Percentiles rank a stretch among this genome's conserved stretches.
These are phyloP conservation scores for Mormyrops boulengeri DNA, from an alignment of 2,797 vertebrate genomes.

Conservation along the genomic window DNA sequence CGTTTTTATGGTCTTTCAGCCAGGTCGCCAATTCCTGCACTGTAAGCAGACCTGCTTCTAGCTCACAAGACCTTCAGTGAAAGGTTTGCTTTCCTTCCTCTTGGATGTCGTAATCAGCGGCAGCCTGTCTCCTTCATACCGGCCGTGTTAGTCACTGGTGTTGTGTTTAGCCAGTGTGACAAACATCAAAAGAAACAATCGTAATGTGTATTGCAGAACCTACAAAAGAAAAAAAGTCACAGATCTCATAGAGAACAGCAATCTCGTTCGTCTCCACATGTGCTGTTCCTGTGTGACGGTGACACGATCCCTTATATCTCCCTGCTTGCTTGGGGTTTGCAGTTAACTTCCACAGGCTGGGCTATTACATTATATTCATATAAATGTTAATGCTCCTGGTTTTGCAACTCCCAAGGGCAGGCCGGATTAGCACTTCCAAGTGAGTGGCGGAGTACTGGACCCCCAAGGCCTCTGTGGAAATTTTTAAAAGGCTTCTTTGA, in stretches of 20 bases:
- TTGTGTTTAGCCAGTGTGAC: conserved; percentile 11
- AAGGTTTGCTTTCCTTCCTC: neutral
- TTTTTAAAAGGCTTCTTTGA: conserved; percentile 34
- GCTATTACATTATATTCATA: conserved; percentile 15
- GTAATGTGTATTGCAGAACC: conserved; percentile 23
- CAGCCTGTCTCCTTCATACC: conserved; percentile 2
- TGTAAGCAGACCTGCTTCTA: neutral
- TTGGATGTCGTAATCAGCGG: neutral
- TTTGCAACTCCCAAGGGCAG: conserved; percentile 19
- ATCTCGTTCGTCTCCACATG: neutral
- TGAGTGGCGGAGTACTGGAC: neutral
- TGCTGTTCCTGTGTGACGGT: neutral
- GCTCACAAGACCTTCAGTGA: neutral
- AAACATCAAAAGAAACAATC: conserved; percentile 30
- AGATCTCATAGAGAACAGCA: conserved; percentile 12
- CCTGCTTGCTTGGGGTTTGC: neutral
- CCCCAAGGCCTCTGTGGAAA: conserved; percentile 23
- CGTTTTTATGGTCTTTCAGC: neutral
- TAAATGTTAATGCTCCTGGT: conserved; percentile 24
- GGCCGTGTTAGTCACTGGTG: conserved; percentile 28
- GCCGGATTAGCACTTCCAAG: conserved; percentile 28
- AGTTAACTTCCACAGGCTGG: conserved; percentile 19
- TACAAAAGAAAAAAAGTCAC: conserved; percentile 18
- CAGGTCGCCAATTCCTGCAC: too few relatives aligned
- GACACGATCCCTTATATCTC: neutral